Percentiles rank a stretch among this genome's conserved stretches.
These are phyloP conservation scores for Phyllostomus hastatus DNA, from an alignment of 2,113 vertebrate species.

Conservation along the genomic window DNA sequence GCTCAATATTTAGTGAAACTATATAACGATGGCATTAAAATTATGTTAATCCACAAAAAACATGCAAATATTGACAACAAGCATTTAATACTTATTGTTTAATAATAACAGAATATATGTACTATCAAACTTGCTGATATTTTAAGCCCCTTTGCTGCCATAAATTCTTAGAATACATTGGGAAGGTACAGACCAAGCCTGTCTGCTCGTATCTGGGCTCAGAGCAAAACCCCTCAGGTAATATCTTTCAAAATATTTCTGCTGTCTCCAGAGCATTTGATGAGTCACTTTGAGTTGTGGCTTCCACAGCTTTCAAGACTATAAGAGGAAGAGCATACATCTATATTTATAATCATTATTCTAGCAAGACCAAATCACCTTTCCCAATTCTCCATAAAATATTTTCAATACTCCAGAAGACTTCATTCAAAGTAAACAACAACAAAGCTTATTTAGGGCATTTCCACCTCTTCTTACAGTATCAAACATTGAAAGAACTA, in stretches of 20 bases:
- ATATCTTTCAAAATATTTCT: constrained; percentile 55
- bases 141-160: neutral
- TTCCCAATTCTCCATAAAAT: neutral
- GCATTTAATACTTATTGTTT: constrained; percentile 1
- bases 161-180: constrained; percentile 41
- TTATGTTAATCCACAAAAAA: neutral
- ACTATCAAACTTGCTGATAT: constrained; percentile 22
- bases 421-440: neutral
- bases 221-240: constrained; percentile 58
- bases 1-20: constrained; percentile 29
- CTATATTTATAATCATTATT: constrained; percentile 32
- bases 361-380: constrained; percentile 40
- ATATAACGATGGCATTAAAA: constrained; percentile 17
- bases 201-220: constrained; percentile 59
- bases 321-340: neutral
- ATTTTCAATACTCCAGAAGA: neutral
- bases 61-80: neutral
- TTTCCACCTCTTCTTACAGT: neutral
- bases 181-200: constrained; percentile 10
- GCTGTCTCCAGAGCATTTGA: constrained; percentile 48
- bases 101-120: constrained; percentile 32
- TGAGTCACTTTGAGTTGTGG: constrained; percentile 52
- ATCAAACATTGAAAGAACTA: neutral
- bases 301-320: constrained; percentile 32
- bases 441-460: neutral